Evolutionary conservation across 2,797 vertebrate genomes (phyloP), one percentile per base, ranked within the genome.

Genomic region (Cichlasoma orientale): DNA sequence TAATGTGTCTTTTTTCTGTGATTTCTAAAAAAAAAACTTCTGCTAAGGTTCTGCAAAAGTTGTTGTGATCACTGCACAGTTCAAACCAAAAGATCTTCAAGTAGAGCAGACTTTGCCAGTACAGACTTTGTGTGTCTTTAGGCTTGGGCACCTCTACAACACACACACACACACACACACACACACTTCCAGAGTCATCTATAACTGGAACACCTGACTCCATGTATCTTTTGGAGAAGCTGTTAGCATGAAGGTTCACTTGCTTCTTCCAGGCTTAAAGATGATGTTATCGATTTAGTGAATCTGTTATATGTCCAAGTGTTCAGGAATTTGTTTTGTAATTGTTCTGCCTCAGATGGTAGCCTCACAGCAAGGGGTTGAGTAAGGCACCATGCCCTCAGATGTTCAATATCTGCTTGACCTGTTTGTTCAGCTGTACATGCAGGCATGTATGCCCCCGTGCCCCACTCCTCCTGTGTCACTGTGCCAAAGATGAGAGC

Each of bases 391-490:
- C 41, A 50, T 86, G 72, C 75, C 81, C 80, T 88, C 79, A 82
- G 84, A 91, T 85, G 86, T 89, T 91, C 86, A 82, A 78, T 83
- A 89, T 91, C 84, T 91, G 92, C 90, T 93, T 92, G 91, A 94
- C 90, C 92, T 92, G 92, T 95, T 95, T 95, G 90, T 93, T 93
- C 90, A 94, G 94, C 92, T 95, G 93, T 74, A 83, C 74, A 59
- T 63, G 47, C 66, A 82, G 84, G 58, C 84, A 78, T 73, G 70
- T 68, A 80, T 75, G 36, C 54, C 77, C 71, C 79, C 36, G 10
- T 4, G 9, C 47, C 19, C 75, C 56, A 54, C 81, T 79, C 73
- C 75, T 78, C 82, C 54, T 75, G 72, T 57, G 57, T 75, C 3
- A 13, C 54, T 47, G 61, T 82, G 84, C 84, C 84, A 90, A 75